A percentile compares a stretch with the other conserved stretches of the same genome.
Evolutionary conservation across 2,113 vertebrate species (phyloP).

Genomic region (Crotalus tigris): DNA sequence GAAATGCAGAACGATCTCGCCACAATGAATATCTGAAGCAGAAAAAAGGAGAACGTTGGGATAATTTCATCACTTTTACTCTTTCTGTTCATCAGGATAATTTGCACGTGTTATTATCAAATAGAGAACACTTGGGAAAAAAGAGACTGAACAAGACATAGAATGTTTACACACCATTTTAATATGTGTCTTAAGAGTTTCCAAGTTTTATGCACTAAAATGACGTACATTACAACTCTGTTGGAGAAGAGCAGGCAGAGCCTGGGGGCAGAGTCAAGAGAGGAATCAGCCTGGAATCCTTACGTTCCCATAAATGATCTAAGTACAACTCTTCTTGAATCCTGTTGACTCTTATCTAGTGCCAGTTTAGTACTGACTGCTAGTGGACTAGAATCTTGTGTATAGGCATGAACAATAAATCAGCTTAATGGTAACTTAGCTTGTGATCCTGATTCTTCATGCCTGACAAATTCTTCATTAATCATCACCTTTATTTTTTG

Average conservation of each 20-base stretch:
- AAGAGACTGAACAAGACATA: neutral
- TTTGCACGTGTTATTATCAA: neutral
- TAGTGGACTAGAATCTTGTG: no score
- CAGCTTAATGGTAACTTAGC: no score
- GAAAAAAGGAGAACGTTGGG: neutral
- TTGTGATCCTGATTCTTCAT: neutral
- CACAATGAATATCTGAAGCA: slow-evolving; percentile 37
- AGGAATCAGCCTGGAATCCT: neutral
- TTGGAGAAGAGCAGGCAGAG: no score
- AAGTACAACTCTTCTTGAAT: no score
- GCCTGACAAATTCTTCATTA: neutral
- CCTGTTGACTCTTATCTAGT: no score
- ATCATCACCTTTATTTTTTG: neutral
- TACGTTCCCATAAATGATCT: neutral
- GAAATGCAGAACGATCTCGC: slow-evolving; percentile 30
- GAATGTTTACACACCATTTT: neutral
- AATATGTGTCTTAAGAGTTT: neutral
- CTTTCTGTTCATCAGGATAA: neutral
- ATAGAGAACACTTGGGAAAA: neutral
- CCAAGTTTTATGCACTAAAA: neutral
- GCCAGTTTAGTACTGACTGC: no score
- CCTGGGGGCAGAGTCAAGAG: no score
- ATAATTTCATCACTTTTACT: neutral
- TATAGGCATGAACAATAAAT: no score
- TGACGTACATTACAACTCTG: neutral